Conservation (phyloP, 2,797 vertebrate species). For the Melanotaenia boesemani region DNA sequence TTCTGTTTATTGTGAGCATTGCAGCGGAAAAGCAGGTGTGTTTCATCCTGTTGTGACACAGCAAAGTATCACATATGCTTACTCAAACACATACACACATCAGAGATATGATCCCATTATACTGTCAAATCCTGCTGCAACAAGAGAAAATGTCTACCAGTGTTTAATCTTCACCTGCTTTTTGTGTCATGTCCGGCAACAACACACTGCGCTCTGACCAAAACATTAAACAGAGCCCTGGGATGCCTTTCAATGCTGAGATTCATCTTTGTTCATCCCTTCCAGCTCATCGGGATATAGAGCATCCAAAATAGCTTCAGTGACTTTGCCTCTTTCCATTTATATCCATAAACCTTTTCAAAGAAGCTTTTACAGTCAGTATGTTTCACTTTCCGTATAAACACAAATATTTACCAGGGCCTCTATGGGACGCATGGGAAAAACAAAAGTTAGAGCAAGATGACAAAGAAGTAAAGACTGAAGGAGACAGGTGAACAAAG, state of each 20-base stretch:
- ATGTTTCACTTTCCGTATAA: constrained; percentile 32
- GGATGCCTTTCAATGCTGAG: constrained; percentile 27
- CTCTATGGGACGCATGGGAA: constrained; percentile 4
- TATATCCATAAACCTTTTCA: constrained; percentile 43
- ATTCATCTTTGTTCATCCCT: constrained; percentile 56
- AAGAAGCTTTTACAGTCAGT: constrained; percentile 37
- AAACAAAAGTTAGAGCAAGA: constrained; percentile 19
- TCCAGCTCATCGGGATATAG: constrained; percentile 32
- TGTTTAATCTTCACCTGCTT: constrained; percentile 12
- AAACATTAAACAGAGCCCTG: constrained; percentile 37
- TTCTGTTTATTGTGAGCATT: constrained; percentile 44
- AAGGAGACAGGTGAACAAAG: constrained; percentile 53
- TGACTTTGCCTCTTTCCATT: constrained; percentile 43
- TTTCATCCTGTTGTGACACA: constrained; percentile 58
- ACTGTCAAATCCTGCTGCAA: constrained; percentile 20
- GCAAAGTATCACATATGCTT: constrained; percentile 6
- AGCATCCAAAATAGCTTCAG: constrained; percentile 50
- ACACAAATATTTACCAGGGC: constrained; percentile 17
- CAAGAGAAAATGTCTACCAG: background rate
- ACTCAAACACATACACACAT: constrained; percentile 9
- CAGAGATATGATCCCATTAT: constrained; percentile 8
- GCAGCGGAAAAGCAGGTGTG: constrained; percentile 56
- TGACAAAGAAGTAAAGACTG: constrained; percentile 23
- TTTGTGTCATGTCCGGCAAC: constrained; percentile 13
- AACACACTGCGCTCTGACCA: constrained; percentile 18